These are phyloP conservation scores for Cheirogaleus major DNA, from an alignment of 2,797 vertebrate genomes.

Conservation along the genomic window DNA sequence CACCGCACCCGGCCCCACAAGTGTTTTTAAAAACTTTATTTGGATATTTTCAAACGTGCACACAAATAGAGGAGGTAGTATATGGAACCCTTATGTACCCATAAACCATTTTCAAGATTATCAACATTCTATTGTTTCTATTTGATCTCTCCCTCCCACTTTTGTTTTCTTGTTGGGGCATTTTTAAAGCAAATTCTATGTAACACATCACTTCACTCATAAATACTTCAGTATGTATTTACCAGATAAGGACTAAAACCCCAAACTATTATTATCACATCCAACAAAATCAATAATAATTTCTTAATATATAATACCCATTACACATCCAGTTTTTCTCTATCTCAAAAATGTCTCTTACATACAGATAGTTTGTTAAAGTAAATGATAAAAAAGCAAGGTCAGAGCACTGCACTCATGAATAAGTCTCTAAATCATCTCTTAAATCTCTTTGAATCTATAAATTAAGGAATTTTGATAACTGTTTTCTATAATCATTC, in stretches of 20 bases:
- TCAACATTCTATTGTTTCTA: neutral
- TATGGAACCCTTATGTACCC: neutral
- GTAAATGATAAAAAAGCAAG: neutral
- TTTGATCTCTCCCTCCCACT: neutral
- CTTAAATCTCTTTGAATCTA: neutral
- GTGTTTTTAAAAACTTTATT: neutral
- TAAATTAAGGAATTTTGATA: neutral
- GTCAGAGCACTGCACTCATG: neutral
- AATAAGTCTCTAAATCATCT: neutral
- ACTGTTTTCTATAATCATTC: conserved; percentile 16
- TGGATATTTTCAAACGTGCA: neutral
- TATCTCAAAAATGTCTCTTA: conserved; percentile 33
- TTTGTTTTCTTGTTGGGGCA: neutral
- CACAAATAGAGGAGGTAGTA: neutral
- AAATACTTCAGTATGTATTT: conserved; percentile 6
- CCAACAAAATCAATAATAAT: neutral
- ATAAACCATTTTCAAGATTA: neutral
- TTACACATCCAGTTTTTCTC: neutral
- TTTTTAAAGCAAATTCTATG: conserved; percentile 43
- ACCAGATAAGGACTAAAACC: neutral
- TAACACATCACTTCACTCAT: neutral
- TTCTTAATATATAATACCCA: neutral
- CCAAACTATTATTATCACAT: neutral
- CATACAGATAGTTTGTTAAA: neutral
- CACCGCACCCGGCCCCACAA: neutral